These are phyloP conservation scores for Napeogenes sylphis DNA, from an alignment of 2,888 invertebrate genomes.

Conservation along the genomic window DNA sequence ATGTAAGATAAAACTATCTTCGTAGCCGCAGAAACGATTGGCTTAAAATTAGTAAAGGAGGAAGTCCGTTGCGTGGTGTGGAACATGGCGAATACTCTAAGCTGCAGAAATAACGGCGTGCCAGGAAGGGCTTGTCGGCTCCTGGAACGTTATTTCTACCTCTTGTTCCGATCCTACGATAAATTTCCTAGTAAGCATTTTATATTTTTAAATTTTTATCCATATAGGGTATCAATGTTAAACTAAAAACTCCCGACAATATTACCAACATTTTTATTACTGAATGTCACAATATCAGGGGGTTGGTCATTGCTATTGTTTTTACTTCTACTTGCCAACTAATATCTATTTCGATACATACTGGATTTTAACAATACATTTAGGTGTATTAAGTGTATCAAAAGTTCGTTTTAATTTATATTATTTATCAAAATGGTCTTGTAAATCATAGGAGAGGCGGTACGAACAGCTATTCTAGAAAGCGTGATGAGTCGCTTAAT, in stretches of 20 bases:
- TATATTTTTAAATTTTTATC: background rate
- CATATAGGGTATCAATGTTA: too few species aligned
- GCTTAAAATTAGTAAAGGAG: slow-evolving; percentile 33
- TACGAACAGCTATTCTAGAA: background rate
- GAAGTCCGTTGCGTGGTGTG: slow-evolving; percentile 41
- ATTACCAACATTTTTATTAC: too few species aligned
- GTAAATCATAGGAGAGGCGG: slow-evolving; percentile 6
- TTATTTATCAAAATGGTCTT: background rate
- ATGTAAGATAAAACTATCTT: background rate
- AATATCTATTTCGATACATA: too few species aligned
- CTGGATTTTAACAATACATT: too few species aligned
- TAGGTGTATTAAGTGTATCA: too few species aligned
- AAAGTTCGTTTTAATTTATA: background rate
- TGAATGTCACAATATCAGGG: too few species aligned
- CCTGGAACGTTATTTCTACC: slow-evolving; percentile 45
- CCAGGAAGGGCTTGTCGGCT: slow-evolving; percentile 49
- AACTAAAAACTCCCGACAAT: too few species aligned
- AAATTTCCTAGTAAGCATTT: slow-evolving; percentile 31
- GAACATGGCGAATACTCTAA: slow-evolving; percentile 38
- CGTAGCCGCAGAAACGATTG: slow-evolving; percentile 7
- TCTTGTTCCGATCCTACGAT: slow-evolving; percentile 23
- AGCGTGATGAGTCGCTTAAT: slow-evolving; percentile 29
- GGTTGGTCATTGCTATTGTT: too few species aligned
- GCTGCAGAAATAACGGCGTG: slow-evolving; percentile 41
- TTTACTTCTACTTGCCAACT: too few species aligned